phyloP scores from a whole-genome alignment of 2,888 invertebrate species.

The Tuta absoluta region DNA sequence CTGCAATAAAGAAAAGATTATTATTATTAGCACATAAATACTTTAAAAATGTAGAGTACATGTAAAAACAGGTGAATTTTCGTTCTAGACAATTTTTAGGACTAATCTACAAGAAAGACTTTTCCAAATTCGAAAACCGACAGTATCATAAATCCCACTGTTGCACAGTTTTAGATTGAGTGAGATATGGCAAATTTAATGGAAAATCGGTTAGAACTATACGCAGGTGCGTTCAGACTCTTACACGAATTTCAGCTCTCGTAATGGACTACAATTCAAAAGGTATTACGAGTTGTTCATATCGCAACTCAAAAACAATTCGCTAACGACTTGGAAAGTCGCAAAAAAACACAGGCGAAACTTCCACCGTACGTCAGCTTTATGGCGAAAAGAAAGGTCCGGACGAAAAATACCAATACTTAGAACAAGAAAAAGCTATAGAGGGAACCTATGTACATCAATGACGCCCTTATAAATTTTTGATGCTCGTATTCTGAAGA shows the following conservation, averaged over 20 bases:
- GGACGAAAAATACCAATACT: neutral
- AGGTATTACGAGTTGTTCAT: neutral
- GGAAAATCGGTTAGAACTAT: no score
- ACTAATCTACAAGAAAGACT: no score
- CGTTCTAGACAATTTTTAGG: no score
- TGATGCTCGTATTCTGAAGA: no score
- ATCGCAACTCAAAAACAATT: slow-evolving; percentile 17
- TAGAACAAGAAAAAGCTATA: no score
- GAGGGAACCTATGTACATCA: neutral
- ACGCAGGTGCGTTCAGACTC: neutral
- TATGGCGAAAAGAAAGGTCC: slow-evolving; percentile 49
- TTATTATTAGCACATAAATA: neutral
- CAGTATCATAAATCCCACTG: no score
- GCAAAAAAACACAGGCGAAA: slow-evolving; percentile 41
- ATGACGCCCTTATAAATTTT: no score
- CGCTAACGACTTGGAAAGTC: slow-evolving; percentile 17
- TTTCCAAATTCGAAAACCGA: no score
- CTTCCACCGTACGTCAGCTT: slow-evolving; percentile 65
- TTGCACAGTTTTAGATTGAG: no score
- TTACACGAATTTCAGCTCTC: neutral
- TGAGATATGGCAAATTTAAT: no score
- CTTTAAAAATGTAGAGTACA: no score
- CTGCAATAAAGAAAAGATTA: slow-evolving; percentile 2
- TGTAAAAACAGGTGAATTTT: no score
- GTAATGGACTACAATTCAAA: slow-evolving; percentile 12